These are phyloP conservation scores for Corythornis madagascariensis DNA, from an alignment of 2,113 vertebrate species.

Conservation along the genomic window DNA sequence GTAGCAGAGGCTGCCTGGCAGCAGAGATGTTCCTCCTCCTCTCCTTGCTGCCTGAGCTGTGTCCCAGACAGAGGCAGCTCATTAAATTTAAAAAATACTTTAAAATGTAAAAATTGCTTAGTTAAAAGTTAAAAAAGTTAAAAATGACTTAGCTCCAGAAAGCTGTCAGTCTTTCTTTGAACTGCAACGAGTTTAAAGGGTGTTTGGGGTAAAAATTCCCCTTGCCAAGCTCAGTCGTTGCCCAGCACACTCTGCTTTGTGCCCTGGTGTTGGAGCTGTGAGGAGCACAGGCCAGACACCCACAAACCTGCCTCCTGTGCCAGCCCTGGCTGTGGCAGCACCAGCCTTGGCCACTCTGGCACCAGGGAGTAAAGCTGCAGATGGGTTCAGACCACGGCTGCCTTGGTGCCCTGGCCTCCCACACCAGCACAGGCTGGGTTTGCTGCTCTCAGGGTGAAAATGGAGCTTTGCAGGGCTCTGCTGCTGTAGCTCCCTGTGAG, in stretches of 20 bases:
- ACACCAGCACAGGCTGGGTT: not conserved
- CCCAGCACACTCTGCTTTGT: not conserved
- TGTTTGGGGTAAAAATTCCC: not conserved
- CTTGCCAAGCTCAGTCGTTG: not conserved
- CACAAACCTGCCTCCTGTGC: not conserved
- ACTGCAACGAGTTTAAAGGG: not conserved
- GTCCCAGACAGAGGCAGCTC: not conserved
- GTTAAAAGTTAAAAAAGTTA: too few relatives aligned
- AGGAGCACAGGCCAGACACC: not conserved
- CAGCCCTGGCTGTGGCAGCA: not conserved
- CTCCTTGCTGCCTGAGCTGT: not conserved
- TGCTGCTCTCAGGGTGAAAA: not conserved
- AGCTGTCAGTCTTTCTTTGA: not conserved
- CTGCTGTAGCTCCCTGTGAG: fast-evolving
- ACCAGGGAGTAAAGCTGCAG: not conserved
- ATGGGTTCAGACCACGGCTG: fast-evolving
- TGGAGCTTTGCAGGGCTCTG: not conserved
- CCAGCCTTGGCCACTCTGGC: not conserved
- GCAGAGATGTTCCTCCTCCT: not conserved
- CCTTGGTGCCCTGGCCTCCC: not conserved
- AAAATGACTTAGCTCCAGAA: not conserved
- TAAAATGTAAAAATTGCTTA: too few relatives aligned
- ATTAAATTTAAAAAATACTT: not conserved
- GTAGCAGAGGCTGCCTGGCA: too few relatives aligned
- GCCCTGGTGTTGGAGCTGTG: not conserved